Conservation (phyloP, 2,888 invertebrate genomes). For the Germaria angustata region DNA sequence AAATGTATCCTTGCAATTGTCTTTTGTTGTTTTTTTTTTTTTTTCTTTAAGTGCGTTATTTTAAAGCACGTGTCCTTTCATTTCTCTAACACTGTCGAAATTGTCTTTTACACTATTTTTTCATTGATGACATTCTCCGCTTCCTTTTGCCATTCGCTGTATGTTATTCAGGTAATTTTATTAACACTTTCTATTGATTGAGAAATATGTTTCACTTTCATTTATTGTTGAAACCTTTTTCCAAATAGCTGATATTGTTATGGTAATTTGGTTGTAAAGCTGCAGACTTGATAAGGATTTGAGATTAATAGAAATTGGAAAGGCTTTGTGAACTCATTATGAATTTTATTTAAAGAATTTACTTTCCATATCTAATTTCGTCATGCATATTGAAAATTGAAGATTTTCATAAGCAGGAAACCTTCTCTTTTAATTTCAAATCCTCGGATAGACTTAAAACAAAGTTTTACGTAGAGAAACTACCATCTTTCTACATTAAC, state of each 20-base stretch:
- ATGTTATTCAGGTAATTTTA: conserved; percentile 51
- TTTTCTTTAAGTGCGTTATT: neutral
- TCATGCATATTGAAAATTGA: no score
- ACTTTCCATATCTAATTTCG: no score
- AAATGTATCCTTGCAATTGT: conserved; percentile 1
- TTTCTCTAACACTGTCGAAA: neutral
- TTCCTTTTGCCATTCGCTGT: neutral
- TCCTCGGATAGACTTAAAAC: no score
- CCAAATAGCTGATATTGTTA: conserved; percentile 31
- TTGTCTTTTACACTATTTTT: conserved; percentile 6
- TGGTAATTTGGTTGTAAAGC: conserved; percentile 1
- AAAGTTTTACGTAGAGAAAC: no score
- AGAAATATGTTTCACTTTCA: neutral
- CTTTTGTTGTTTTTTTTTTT: conserved; percentile 19
- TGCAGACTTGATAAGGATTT: neutral
- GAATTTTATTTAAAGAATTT: no score
- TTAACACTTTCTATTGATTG: conserved; percentile 54
- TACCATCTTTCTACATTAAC: no score
- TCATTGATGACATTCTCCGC: conserved; percentile 14
- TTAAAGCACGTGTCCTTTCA: conserved; percentile 52
- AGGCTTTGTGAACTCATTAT: neutral
- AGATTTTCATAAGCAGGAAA: no score
- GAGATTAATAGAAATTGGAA: neutral
- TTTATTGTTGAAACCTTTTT: neutral
- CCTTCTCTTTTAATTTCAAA: no score